A percentile compares a stretch with the other conserved stretches of the same genome.
Conservation (phyloP, 2,888 invertebrate genomes). For the Poecilobothrus nobilitatus region DNA sequence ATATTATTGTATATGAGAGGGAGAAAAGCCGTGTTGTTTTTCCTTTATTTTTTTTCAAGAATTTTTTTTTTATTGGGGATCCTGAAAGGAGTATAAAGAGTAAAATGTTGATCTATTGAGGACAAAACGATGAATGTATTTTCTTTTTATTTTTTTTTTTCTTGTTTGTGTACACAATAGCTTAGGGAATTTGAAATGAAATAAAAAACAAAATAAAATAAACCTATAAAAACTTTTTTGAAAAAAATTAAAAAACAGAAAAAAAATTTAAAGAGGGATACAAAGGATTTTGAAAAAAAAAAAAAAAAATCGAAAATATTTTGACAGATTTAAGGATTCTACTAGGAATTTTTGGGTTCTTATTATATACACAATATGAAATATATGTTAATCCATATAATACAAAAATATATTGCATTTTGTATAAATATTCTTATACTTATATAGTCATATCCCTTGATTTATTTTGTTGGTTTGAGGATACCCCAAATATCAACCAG, state of each 20-base stretch:
- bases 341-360: background rate
- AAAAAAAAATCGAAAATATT: background rate
- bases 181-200: background rate
- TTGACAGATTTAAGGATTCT: constrained; percentile 6
- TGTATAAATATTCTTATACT: background rate
- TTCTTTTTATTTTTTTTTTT: background rate
- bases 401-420: too few species aligned
- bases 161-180: background rate
- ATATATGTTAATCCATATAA: background rate
- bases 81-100: background rate
- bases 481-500: too few species aligned
- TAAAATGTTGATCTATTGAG: background rate
- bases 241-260: too few species aligned
- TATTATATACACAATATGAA: background rate
- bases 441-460: background rate
- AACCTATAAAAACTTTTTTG: too few species aligned
- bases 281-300: background rate
- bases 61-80: background rate
- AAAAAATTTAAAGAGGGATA: too few species aligned
- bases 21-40: too few species aligned
- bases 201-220: background rate
- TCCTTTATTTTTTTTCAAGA: background rate
- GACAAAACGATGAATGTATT: background rate
- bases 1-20: too few species aligned
- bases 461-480: too few species aligned